Conservation (phyloP, 2,797 vertebrate genomes). For the Hydrolagus colliei region DNA sequence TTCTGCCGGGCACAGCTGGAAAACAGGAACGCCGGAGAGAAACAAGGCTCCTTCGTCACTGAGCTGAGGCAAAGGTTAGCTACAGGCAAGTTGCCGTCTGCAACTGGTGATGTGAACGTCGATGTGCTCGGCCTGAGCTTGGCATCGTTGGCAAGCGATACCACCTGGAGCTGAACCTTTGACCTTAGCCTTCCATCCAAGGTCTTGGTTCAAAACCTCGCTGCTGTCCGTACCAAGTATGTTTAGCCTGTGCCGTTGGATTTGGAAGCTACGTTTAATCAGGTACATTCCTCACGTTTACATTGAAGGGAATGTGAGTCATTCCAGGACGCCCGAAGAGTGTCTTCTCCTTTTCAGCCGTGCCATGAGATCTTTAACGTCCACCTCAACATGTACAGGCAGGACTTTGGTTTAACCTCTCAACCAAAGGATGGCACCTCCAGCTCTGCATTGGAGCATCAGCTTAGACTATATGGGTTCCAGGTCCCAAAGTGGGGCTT, state of each 20-base stretch:
- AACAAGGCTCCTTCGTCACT: not conserved
- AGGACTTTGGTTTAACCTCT: too few relatives aligned
- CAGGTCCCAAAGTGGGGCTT: too few relatives aligned
- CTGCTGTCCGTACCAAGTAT: not conserved
- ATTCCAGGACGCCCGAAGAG: too few relatives aligned
- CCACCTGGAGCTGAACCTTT: not conserved
- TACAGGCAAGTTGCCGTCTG: not conserved
- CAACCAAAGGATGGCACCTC: too few relatives aligned
- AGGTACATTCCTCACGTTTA: not conserved
- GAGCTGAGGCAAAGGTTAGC: not conserved
- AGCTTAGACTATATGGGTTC: too few relatives aligned
- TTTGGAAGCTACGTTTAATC: not conserved
- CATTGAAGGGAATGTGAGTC: too few relatives aligned
- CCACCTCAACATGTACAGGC: too few relatives aligned
- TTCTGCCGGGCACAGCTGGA: not conserved
- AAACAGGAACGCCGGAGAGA: not conserved
- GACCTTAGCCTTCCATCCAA: not conserved
- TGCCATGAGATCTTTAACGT: too few relatives aligned
- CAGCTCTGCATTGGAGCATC: too few relatives aligned
- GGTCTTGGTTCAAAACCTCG: conserved; percentile 19
- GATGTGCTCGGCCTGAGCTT: not conserved
- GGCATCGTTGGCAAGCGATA: not conserved
- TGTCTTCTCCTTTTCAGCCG: too few relatives aligned
- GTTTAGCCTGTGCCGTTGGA: not conserved
- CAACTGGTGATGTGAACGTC: not conserved